A percentile compares a stretch with the other conserved stretches of the same genome.
These are phyloP conservation scores for Notocelia uddmanniana DNA, from an alignment of 2,888 invertebrate species.

Conservation along the genomic window DNA sequence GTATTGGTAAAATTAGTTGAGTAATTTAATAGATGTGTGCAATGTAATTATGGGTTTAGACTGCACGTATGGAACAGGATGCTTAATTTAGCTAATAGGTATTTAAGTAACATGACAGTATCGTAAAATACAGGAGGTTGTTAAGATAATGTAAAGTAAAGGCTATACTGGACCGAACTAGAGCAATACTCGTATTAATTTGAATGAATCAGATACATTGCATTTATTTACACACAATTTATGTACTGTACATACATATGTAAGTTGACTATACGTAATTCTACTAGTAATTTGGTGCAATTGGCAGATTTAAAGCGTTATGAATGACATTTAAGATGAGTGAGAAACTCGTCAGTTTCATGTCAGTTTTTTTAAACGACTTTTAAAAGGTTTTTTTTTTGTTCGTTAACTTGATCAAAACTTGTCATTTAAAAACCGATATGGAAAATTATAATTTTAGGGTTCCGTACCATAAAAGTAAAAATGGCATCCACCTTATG, in stretches of 20 bases:
- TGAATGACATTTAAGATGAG: not conserved
- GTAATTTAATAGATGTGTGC: conserved; percentile 38
- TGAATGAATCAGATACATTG: conserved; percentile 1
- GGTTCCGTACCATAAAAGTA: no score
- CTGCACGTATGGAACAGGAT: conserved; percentile 36
- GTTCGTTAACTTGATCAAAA: no score
- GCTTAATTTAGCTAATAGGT: conserved; percentile 46
- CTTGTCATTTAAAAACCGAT: no score
- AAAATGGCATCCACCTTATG: no score
- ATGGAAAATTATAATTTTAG: no score
- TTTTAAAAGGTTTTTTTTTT: no score
- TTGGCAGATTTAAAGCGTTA: no score
- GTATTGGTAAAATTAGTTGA: conserved; percentile 27
- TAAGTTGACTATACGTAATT: not conserved
- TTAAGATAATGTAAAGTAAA: conserved; percentile 20
- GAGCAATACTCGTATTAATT: conserved; percentile 12
- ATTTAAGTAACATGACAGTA: conserved; percentile 44
- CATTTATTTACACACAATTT: not conserved
- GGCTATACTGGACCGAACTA: not conserved
- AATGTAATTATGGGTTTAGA: conserved; percentile 1
- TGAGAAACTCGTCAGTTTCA: not conserved
- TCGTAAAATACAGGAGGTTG: conserved; percentile 28
- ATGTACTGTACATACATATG: not conserved
- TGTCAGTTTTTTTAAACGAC: no score
- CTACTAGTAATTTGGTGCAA: no score